These are phyloP conservation scores for Tenebrosternarchus preto DNA, from an alignment of 2,113 vertebrate genomes.

Conservation along the genomic window DNA sequence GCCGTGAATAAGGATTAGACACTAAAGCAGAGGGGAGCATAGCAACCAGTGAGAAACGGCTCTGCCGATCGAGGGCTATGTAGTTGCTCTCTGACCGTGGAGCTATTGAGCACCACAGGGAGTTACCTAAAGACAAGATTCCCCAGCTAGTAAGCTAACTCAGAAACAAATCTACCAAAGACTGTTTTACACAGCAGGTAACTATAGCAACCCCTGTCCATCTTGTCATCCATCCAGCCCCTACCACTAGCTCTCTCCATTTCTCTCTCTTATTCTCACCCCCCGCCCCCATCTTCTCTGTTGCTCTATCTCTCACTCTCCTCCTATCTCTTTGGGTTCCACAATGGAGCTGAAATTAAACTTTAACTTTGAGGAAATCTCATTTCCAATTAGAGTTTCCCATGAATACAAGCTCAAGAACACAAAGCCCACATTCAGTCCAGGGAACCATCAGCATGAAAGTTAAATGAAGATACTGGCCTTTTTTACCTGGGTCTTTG, in stretches of 20 bases:
- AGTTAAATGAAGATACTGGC: too few species aligned
- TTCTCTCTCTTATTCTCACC: background rate
- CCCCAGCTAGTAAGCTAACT: background rate
- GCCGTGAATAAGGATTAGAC: background rate
- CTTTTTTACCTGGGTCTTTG: too few species aligned
- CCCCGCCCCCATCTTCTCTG: background rate
- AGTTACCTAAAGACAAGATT: background rate
- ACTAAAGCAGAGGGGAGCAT: background rate
- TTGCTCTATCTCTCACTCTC: background rate
- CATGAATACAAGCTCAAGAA: too few species aligned
- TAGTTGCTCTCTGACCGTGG: background rate
- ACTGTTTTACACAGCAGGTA: background rate
- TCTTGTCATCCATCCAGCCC: background rate
- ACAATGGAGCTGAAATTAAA: background rate
- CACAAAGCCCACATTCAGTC: too few species aligned
- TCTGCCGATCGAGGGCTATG: background rate
- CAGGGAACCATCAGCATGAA: too few species aligned
- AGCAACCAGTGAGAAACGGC: background rate
- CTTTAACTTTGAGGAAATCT: background rate
- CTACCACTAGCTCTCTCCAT: background rate
- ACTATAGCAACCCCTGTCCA: constrained; percentile 14
- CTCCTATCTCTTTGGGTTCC: background rate
- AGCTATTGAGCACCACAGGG: background rate
- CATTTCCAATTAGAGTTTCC: background rate
- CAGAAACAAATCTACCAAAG: background rate